Evolutionary conservation across 2,888 invertebrate genomes (phyloP).

Genomic region (Machimus rusticus): DNA sequence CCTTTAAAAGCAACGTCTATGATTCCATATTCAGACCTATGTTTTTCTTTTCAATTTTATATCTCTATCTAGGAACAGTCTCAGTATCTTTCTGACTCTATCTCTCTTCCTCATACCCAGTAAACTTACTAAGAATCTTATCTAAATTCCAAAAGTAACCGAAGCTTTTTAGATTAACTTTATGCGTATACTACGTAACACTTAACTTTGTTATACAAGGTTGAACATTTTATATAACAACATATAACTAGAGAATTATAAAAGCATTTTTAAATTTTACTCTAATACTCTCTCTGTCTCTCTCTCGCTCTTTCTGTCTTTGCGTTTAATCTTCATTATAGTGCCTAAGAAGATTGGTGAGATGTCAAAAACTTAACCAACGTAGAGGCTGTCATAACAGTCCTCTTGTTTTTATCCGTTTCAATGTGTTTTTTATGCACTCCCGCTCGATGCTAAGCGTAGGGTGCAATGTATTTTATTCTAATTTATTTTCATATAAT

Average conservation of each 20-base stretch:
- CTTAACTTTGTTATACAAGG: constrained; percentile 25
- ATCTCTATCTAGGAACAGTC: neutral
- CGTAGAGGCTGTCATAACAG: neutral
- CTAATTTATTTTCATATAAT: neutral
- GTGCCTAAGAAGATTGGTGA: constrained; percentile 16
- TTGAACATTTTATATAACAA: constrained; percentile 11
- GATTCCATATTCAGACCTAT: neutral
- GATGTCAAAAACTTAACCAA: neutral
- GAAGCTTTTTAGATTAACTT: constrained; percentile 11
- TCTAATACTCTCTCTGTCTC: neutral
- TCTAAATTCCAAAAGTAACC: constrained; percentile 1
- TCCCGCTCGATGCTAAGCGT: neutral
- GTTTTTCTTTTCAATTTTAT: neutral
- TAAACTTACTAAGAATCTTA: constrained; percentile 1
- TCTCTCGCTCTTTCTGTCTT: neutral
- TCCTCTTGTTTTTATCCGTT: neutral
- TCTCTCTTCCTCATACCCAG: neutral
- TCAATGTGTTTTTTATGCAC: neutral
- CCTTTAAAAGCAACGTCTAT: neutral
- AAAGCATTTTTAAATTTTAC: neutral
- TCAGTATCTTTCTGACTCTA: constrained; percentile 5
- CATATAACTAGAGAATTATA: neutral
- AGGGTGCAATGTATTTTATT: neutral
- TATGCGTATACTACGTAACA: neutral
- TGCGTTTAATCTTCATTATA: neutral